Conservation (phyloP, 2,113 vertebrate species). For the Lampris incognitus region DNA sequence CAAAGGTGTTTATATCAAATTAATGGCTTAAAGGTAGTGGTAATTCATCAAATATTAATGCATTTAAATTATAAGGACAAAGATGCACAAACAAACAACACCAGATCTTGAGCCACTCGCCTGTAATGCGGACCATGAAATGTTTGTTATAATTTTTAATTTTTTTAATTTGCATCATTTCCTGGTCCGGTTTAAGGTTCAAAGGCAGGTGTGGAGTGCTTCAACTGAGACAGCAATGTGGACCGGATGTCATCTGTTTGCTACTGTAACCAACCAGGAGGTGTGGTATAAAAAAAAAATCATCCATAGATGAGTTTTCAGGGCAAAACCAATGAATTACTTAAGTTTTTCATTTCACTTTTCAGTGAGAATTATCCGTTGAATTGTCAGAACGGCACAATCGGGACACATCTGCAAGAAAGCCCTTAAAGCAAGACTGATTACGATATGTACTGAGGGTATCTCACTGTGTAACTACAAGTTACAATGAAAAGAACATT, state of each 20-base stretch:
- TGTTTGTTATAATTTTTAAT: neutral
- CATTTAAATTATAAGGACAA: constrained; percentile 1
- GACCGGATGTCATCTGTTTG: no score
- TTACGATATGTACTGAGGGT: neutral
- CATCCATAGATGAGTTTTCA: neutral
- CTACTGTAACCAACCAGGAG: no score
- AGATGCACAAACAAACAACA: constrained; percentile 22
- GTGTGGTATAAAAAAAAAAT: neutral
- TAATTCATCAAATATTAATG: neutral
- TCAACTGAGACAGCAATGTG: no score
- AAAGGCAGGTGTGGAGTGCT: no score
- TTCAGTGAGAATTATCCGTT: neutral
- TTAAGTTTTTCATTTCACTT: neutral
- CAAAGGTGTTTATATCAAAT: constrained; percentile 48
- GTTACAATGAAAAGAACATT: neutral
- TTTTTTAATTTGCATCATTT: constrained; percentile 6
- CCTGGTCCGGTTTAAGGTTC: neutral
- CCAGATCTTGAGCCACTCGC: constrained; percentile 20
- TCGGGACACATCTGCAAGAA: no score
- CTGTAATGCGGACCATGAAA: neutral
- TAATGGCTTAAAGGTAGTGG: constrained; percentile 43
- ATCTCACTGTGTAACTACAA: neutral
- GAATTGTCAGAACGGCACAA: neutral
- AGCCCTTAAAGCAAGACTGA: no score
- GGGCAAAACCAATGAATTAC: neutral